phyloP scores from a whole-genome alignment of 2,797 vertebrate species.

The Darevskia nairensis region DNA sequence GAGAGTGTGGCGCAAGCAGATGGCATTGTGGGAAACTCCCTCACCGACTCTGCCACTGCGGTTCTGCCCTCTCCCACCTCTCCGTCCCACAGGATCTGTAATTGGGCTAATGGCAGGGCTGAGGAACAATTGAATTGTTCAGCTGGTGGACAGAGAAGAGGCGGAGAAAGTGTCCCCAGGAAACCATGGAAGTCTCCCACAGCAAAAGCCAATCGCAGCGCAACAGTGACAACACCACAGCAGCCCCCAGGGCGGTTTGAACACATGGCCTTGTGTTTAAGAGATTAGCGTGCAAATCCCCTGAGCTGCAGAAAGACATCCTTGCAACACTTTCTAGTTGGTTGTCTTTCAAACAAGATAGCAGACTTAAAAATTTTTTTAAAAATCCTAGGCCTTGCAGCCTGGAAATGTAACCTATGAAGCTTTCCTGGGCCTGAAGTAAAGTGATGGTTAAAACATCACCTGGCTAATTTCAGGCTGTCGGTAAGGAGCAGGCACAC shows the following conservation, averaged over 20 bases:
- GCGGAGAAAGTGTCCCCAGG: not conserved
- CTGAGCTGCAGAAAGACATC: not conserved
- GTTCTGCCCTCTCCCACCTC: not conserved
- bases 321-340: not conserved
- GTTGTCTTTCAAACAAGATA: not conserved
- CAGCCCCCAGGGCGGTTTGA: not conserved
- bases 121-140: not conserved
- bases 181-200: not conserved
- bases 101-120: slow-evolving; percentile 16
- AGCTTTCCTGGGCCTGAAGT: not conserved
- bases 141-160: not conserved
- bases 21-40: slow-evolving; percentile 9
- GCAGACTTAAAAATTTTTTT: too few relatives aligned
- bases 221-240: not conserved
- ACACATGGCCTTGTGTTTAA: not conserved
- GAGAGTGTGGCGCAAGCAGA: not conserved
- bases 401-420: not conserved
- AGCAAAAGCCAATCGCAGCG: not conserved
- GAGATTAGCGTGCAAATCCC: not conserved
- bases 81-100: not conserved
- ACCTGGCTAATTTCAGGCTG: too few relatives aligned
- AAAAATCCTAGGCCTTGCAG: not conserved
- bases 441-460: too few relatives aligned
- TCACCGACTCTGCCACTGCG: not conserved
- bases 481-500: too few relatives aligned